phyloP scores from a whole-genome alignment of 2,888 invertebrate genomes.

The Amaurobius ferox region DNA sequence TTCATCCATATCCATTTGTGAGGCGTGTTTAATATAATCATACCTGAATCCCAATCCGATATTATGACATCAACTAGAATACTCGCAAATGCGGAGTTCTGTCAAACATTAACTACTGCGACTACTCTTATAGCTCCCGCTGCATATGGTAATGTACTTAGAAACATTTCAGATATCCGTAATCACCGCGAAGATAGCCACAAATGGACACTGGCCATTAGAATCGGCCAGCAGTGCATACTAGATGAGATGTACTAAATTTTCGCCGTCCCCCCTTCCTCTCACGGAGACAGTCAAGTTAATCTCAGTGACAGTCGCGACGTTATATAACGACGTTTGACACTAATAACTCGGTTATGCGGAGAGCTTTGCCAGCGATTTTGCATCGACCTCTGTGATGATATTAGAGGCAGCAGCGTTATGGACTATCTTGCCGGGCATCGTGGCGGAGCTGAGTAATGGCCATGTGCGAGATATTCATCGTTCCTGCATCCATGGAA shows the following conservation, averaged over 20 bases:
- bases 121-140: background rate
- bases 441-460: conserved; percentile 53
- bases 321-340: conserved; percentile 64
- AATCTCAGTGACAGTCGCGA: conserved; percentile 58
- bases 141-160: conserved; percentile 47
- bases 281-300: conserved; percentile 67
- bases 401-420: conserved; percentile 52
- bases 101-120: conserved; percentile 46
- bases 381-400: conserved; percentile 60
- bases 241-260: conserved; percentile 50
- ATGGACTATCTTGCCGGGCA: conserved; percentile 47
- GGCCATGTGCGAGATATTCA: conserved; percentile 46
- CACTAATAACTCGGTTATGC: conserved; percentile 70
- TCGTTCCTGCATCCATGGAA: background rate
- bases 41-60: background rate
- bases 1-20: too few species aligned
- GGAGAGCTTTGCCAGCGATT: conserved; percentile 56
- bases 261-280: background rate
- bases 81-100: background rate
- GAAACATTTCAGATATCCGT: background rate
- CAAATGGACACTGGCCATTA: conserved; percentile 70
- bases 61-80: background rate
- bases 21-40: background rate
- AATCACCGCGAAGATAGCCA: conserved; percentile 38
- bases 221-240: conserved; percentile 48